These are phyloP conservation scores for Aphidius colemani DNA, from an alignment of 2,888 invertebrate genomes.

Conservation along the genomic window DNA sequence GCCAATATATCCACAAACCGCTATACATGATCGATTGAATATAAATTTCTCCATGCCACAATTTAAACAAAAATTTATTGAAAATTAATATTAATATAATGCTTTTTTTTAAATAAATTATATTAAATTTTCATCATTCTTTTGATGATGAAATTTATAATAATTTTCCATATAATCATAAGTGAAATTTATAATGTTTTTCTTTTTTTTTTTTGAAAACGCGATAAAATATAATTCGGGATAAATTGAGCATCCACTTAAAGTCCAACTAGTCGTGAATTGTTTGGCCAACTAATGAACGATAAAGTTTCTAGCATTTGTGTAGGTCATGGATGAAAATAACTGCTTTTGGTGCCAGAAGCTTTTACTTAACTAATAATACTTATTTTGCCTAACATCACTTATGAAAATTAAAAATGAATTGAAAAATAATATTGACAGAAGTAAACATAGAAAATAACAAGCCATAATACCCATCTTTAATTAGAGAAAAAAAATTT, in stretches of 20 bases:
- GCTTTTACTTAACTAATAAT: too few relatives aligned
- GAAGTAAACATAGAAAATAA: constrained; percentile 22
- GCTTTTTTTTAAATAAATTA: not conserved
- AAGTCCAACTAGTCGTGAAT: constrained; percentile 43
- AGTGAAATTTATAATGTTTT: not conserved
- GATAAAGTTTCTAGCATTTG: constrained; percentile 37
- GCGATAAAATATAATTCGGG: constrained; percentile 33
- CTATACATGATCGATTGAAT: too few relatives aligned
- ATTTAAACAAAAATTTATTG: not conserved
- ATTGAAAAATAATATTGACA: constrained; percentile 28
- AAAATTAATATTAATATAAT: not conserved
- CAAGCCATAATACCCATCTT: too few relatives aligned
- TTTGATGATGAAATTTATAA: not conserved
- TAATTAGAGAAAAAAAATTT: too few relatives aligned
- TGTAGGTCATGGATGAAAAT: constrained; percentile 24
- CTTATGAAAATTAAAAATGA: constrained; percentile 42
- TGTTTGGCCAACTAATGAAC: constrained; percentile 44
- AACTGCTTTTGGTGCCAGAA: constrained; percentile 10
- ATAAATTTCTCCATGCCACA: constrained; percentile 7
- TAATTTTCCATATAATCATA: not conserved
- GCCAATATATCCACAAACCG: too few relatives aligned
- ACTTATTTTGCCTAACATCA: constrained; percentile 33
- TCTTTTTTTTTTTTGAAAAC: constrained; percentile 3
- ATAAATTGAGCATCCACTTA: constrained; percentile 30
- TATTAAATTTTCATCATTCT: not conserved